Base-by-base conservation (phyloP, 2,113 vertebrate species). In the Laterallus jamaicensis region DNA sequence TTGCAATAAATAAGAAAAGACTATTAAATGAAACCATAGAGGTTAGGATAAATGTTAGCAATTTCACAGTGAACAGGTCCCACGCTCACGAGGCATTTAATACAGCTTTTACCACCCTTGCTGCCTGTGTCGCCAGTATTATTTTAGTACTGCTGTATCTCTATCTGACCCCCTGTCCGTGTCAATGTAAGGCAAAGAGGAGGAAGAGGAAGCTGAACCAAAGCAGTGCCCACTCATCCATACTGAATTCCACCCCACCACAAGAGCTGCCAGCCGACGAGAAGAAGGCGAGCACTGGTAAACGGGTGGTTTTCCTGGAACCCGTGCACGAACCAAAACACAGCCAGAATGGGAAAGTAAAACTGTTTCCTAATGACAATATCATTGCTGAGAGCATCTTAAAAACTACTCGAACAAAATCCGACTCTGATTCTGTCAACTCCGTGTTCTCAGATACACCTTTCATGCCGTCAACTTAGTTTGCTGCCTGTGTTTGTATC, bases 101-200 rank as follows among this genome's bases (percentile, higher is more conserved):
- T 96, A 99, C 99, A 15, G 99, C 98, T 39, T 98, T 99, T 90
- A 99, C 99, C 75, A 99, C 98, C 20, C 98, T 99, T 66, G 98
- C 98, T 71, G 98, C 98, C 86, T 99, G 98, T 63, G 98, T 98
- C 83, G 97, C 98, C 88, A 99, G 98, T 96, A 98, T 99, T 81
- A 84, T 98, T 86, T 96, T 99, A 94, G 98, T 99, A 82, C 94
- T 99, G 82, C 97, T 99, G 29, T 99, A 99, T 93, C 98, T 99
- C 28, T 99, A 99, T 91, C 96, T 99, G 93, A 99, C 98, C 9
- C 98, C 99, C 16, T 99, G 98, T 58, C 98, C 97, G 0, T 99
- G 98, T 88, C 97, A 96, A 52, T 98, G 98, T 39, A 97, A 96
- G 55, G 67, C 93, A 0, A 98, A 95, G 70, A 97, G 95, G 73